Percentiles rank a stretch among this genome's conserved stretches.
These are phyloP conservation scores for Aegithalos caudatus DNA, from an alignment of 2,113 vertebrate genomes.

Conservation along the genomic window DNA sequence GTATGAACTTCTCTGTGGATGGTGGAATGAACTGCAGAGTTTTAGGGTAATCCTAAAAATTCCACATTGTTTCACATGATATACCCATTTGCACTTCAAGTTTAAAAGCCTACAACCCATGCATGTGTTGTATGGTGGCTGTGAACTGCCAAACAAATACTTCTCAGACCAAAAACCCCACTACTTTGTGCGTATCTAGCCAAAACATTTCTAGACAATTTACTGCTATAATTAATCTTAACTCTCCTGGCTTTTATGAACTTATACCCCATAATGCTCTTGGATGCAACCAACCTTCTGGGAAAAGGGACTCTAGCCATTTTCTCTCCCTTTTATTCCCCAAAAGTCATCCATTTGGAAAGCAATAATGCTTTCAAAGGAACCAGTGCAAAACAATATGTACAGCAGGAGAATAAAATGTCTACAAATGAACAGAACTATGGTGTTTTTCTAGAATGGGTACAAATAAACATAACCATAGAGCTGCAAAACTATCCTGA, in stretches of 20 bases:
- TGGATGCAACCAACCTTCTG: slow-evolving; percentile 1
- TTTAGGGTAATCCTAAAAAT: neutral
- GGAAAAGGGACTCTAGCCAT: neutral
- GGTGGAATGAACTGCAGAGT: neutral
- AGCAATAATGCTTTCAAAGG: neutral
- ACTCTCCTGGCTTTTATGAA: slow-evolving; percentile 11
- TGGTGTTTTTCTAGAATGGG: neutral
- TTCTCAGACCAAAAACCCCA: neutral
- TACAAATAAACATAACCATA: neutral
- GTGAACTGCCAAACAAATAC: neutral
- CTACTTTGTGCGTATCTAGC: neutral
- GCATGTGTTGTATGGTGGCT: neutral
- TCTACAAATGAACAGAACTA: neutral
- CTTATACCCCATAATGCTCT: slow-evolving; percentile 2
- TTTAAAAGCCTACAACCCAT: neutral
- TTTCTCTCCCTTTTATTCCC: neutral
- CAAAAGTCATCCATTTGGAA: neutral
- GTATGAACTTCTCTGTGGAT: neutral
- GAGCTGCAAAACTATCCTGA: neutral
- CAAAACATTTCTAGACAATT: neutral
- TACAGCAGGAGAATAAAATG: neutral
- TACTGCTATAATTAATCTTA: slow-evolving; percentile 27
- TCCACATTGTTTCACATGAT: neutral
- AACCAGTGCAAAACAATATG: neutral
- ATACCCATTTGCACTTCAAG: neutral